Percentiles rank a stretch among this genome's conserved stretches.
phyloP scores from a whole-genome alignment of 1,140 invertebrate genomes.

The Drosophila elegans region DNA sequence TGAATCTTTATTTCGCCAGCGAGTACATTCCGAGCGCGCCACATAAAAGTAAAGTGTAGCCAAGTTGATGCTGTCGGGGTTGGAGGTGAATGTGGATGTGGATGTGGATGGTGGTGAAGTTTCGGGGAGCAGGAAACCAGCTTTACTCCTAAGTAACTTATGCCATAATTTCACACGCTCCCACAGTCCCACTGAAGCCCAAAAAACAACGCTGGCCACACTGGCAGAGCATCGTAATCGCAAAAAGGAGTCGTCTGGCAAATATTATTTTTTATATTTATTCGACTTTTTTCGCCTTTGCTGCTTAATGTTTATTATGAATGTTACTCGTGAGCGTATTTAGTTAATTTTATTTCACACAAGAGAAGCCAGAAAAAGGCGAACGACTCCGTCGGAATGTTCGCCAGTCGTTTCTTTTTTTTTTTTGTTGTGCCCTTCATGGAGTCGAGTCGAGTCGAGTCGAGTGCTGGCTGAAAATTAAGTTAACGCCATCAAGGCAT shows the following conservation, averaged over 20 bases:
- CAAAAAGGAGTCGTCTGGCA: constrained; percentile 82
- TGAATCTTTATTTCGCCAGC: constrained; percentile 80
- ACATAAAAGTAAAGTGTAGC: constrained; percentile 84
- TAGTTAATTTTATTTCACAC: constrained; percentile 85
- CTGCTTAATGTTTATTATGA: constrained; percentile 84
- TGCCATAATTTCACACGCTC: constrained; percentile 75
- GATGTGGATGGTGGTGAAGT: background rate
- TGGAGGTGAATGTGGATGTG: background rate
- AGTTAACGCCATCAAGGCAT: constrained; percentile 79
- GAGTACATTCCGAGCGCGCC: constrained; percentile 74
- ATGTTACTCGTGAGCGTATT: constrained; percentile 85
- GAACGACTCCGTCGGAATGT: constrained; percentile 32
- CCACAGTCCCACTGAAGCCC: constrained; percentile 22
- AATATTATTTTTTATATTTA: constrained; percentile 84
- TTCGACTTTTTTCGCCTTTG: constrained; percentile 72
- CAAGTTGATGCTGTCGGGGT: constrained; percentile 61
- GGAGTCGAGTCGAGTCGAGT: constrained; percentile 28
- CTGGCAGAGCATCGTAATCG: constrained; percentile 54
- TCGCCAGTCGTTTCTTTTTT: constrained; percentile 25
- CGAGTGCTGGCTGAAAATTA: constrained; percentile 72
- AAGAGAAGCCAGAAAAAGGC: constrained; percentile 70
- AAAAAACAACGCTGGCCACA: constrained; percentile 50
- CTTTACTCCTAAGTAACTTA: constrained; percentile 78
- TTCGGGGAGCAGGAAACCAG: constrained; percentile 29
- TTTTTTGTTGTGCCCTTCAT: constrained; percentile 7